Conservation (phyloP, 2,888 invertebrate species). For the Patella depressa region DNA sequence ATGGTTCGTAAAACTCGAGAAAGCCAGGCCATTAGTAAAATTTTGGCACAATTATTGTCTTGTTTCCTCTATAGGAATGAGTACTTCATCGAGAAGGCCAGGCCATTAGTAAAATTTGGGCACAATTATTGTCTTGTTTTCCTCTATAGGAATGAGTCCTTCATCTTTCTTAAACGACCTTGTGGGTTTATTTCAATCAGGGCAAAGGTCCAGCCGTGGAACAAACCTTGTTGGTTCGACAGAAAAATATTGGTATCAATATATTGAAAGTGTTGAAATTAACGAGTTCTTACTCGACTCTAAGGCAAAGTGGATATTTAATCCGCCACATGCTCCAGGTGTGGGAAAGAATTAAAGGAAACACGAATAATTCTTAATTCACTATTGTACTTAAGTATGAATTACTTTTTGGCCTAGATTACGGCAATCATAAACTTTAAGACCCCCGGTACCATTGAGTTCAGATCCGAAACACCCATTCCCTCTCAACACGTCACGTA, state of each 20-base stretch:
- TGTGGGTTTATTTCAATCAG: conserved; percentile 34
- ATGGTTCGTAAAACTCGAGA: conserved; percentile 32
- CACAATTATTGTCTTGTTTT: conserved; percentile 37
- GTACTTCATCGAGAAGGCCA: conserved; percentile 31
- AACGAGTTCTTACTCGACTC: not conserved
- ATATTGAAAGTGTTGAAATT: conserved; percentile 1
- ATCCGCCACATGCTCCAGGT: conserved; percentile 31
- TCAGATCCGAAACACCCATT: conserved; percentile 25
- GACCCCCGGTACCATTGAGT: conserved; percentile 31
- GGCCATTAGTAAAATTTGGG: conserved; percentile 38
- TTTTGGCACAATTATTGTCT: too few relatives aligned
- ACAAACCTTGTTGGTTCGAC: conserved; percentile 49
- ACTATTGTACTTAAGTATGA: conserved; percentile 34
- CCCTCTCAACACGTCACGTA: conserved; percentile 33
- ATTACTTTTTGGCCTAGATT: conserved; percentile 35
- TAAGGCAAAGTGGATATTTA: conserved; percentile 34
- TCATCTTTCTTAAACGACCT: conserved; percentile 42
- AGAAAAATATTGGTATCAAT: conserved; percentile 33
- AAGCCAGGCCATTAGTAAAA: too few relatives aligned
- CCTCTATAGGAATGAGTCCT: conserved; percentile 37
- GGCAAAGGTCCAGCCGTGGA: conserved; percentile 45
- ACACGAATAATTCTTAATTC: conserved; percentile 33
- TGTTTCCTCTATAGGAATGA: too few relatives aligned
- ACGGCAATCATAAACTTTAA: conserved; percentile 28
- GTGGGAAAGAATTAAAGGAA: conserved; percentile 37